Base-by-base conservation (phyloP, 2,113 vertebrate species). In the Sapajus apella region DNA sequence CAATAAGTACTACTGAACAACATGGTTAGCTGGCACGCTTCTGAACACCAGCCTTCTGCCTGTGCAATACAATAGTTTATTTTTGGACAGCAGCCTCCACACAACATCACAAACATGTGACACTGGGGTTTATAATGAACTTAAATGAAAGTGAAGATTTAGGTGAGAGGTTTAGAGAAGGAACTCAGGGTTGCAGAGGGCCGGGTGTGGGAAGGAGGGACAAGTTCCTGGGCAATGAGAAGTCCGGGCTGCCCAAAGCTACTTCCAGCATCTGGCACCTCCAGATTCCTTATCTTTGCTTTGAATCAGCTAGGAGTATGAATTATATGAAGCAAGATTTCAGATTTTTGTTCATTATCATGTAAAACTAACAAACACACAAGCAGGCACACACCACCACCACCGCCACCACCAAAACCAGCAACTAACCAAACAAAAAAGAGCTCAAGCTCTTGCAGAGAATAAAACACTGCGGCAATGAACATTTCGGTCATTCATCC, bases 81-180 rank as follows among this genome's bases (percentile, higher is more conserved):
- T 96, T 97, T 96, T 96, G 90, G 94, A 80, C 73, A 17, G 37
- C 5, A 37, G 90, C 75, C 58, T 89, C 94, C 45, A 3, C 84
- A 35, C 35, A 14, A 13, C 94, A 72, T 79, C 95, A 88, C 79
- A 95, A 96, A 80, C 64, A 88, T 64, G 96, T 91, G 92, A 87
- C 56, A 43, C 79, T 16, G 87, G 97, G 96, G n/a, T 77, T 90
- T 77, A 8, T 30, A 2, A 4, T 93, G 86, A 96, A 87, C 61
- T 90, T 88, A 93, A 96, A 91, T 95, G 87, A 52, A 97, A 97
- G 93, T 47, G 76, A 90, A 66, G 35, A 79, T 75, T 97, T 95
- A 92, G 84, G 64, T 85, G 32, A 97, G 89, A 98, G 95, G 56
- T 95, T 97, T 95, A 89, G 88, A 84, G 93, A 96, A 97, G 61